Evolutionary conservation across 2,797 vertebrate genomes (phyloP), one percentile per base, ranked within the genome.

Genomic region (Dendrocincla fuliginosa): DNA sequence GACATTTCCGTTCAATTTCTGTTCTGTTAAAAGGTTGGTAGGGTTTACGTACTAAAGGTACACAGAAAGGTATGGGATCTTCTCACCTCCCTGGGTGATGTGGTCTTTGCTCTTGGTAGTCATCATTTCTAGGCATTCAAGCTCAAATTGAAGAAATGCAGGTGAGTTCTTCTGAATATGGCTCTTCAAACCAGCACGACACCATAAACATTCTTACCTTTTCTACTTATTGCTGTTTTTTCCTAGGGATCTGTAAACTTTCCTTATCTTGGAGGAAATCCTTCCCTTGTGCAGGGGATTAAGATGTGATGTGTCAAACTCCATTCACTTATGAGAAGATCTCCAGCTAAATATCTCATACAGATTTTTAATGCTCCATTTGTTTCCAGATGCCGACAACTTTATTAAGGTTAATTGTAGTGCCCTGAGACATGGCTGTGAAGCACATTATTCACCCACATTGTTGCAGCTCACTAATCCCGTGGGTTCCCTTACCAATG

Each of bases 391-490:
- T 95, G 94, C 92, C 88, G 52, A 88, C 89, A 87, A 93, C 91
- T 93, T 92, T 93, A 95, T 96, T 95, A 96, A 95, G 92, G 95
- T 97, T 96, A 96, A 96, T 95, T 96, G 73, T 81, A 41, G 60
- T 92, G 89, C 90, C 90, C 95, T 87, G 89, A 71, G 93, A 94
- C 86, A 83, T 68, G 68, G n/a, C 70, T 82, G 24, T 49, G 77
- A 50, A 92, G 68, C 86, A 90, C 89, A 87, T 94, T 73, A 93
- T 93, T 96, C 83, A 85, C 76, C 90, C 47, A 79, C 69, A 18
- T 22, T 89, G 75, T 64, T 88, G 79, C 87, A 93, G 77, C 42
- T 91, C 73, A 73, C 59, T 88, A 75, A 65, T 59, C 32, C 57
- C 65, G 25, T 23, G 64, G 28, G 57, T 84, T 91, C 59, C 30